Evolutionary conservation across 2,113 vertebrate genomes (phyloP).

Genomic region (Onychorhynchus coronatus): DNA sequence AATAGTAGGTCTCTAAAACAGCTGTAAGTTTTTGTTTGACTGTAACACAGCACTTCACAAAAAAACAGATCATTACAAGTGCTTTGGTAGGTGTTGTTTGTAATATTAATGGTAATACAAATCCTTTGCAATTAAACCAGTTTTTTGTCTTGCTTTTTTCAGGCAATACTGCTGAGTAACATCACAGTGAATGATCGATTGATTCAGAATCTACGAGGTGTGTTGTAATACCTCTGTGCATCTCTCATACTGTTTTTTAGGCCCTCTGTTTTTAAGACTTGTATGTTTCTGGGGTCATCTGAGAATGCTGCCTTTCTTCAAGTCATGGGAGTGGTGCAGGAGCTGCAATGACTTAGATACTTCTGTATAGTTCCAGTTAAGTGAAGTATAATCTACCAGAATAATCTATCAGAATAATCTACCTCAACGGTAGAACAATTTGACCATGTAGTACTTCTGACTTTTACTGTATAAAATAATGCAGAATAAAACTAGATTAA

Average conservation of each 20-base stretch:
- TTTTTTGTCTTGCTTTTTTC: not conserved
- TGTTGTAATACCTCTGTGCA: not conserved
- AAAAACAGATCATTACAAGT: not conserved
- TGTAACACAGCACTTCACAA: not conserved
- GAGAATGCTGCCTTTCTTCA: not conserved
- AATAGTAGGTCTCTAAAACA: not conserved
- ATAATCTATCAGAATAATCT: not conserved
- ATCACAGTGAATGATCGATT: slow-evolving; percentile 54
- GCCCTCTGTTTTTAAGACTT: not conserved
- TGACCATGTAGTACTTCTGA: not conserved
- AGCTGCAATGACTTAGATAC: not conserved
- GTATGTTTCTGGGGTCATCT: not conserved
- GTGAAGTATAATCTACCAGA: not conserved
- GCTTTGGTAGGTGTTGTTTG: not conserved
- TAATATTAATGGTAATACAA: not conserved
- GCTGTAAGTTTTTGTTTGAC: not conserved
- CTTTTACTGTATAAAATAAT: not conserved
- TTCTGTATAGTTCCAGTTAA: not conserved
- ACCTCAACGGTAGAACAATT: not conserved
- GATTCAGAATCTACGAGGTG: slow-evolving; percentile 68
- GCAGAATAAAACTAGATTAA: not conserved
- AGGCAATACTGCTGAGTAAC: slow-evolving; percentile 62
- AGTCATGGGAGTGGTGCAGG: not conserved
- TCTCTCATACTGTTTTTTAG: accelerated
- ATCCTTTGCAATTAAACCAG: not conserved